Percentiles rank a stretch among this genome's conserved stretches.
These are phyloP conservation scores for Melanostigma gelatinosum DNA, from an alignment of 2,113 vertebrate species.

Conservation along the genomic window DNA sequence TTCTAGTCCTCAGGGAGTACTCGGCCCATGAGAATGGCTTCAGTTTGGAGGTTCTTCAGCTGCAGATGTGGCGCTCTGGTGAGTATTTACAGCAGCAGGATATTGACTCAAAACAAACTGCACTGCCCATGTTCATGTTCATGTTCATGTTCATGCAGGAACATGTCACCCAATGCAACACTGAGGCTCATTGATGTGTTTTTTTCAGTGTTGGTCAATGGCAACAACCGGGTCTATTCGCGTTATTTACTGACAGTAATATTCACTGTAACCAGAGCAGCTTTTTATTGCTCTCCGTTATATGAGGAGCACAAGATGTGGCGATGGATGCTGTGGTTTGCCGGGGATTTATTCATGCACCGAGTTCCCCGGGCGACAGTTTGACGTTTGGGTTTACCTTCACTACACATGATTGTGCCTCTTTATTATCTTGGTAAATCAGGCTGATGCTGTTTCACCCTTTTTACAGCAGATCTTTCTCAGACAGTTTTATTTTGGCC, in stretches of 20 bases:
- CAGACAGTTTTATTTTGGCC: constrained; percentile 14
- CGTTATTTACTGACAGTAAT: not conserved
- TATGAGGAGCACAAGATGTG: not conserved
- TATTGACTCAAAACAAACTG: not conserved
- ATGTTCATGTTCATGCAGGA: not conserved
- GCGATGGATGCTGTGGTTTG: not conserved
- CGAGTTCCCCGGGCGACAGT: not conserved
- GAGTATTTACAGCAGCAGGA: constrained; percentile 4
- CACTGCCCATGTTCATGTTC: not conserved
- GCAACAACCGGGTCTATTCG: not conserved
- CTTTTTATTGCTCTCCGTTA: constrained; percentile 1
- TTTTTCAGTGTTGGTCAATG: not conserved
- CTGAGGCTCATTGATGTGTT: not conserved
- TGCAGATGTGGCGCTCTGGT: not conserved
- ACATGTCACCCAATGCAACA: not conserved
- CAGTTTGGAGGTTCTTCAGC: not conserved
- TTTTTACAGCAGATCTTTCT: constrained; percentile 6
- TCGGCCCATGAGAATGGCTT: not conserved
- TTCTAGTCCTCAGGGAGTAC: too few relatives aligned
- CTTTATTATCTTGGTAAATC: constrained; percentile 23
- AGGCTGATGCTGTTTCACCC: not conserved
- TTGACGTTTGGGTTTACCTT: not conserved
- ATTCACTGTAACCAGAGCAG: not conserved
- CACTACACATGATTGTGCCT: not conserved
- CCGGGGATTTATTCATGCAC: not conserved